Evolutionary conservation across 2,797 vertebrate genomes (phyloP).

Genomic region (Ciconia nigra): DNA sequence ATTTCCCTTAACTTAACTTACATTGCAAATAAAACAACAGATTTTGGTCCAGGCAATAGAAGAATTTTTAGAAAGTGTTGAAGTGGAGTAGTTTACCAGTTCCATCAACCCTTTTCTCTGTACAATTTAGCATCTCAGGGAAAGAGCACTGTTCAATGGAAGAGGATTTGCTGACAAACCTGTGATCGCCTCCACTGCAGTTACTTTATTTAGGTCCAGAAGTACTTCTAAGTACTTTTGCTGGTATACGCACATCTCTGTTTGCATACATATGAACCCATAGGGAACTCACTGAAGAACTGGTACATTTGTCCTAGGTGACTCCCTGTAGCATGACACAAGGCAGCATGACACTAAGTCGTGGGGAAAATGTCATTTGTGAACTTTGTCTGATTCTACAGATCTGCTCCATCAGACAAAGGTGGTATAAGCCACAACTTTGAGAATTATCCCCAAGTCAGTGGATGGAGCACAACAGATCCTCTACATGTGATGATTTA

Average conservation of each 20-base stretch:
- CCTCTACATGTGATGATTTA: accelerated
- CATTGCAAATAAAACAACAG: neutral
- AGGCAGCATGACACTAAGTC: neutral
- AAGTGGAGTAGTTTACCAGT: neutral
- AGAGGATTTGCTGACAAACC: neutral
- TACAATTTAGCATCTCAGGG: neutral
- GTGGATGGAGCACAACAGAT: neutral
- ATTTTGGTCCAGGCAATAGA: neutral
- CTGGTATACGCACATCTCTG: neutral
- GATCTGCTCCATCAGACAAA: neutral
- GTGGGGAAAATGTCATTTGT: neutral
- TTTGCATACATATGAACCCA: neutral
- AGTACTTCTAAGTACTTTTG: neutral
- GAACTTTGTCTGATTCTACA: neutral
- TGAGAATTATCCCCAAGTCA: neutral
- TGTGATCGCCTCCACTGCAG: neutral
- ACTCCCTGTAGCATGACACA: neutral
- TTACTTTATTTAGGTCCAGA: neutral
- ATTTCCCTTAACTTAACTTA: neutral
- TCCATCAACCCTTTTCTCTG: neutral
- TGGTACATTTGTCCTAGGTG: neutral
- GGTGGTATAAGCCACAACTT: neutral
- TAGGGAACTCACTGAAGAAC: neutral
- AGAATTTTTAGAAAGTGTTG: neutral
- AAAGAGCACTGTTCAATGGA: neutral